Evolutionary conservation across 2,797 vertebrate species (phyloP).

Genomic region (Dromococcyx pavoninus): DNA sequence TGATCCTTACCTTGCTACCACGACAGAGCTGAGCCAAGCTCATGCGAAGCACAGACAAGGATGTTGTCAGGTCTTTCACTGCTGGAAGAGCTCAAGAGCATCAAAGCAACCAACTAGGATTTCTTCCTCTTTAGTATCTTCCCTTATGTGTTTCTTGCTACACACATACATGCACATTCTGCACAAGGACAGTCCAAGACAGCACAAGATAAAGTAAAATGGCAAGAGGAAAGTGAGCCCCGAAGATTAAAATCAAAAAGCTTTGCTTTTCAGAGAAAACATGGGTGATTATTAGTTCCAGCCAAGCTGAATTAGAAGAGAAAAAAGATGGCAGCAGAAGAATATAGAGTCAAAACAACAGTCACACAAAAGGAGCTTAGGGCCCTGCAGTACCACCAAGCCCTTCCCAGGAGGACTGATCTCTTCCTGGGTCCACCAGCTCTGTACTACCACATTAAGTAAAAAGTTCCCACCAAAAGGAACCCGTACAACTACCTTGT

Average conservation of each 20-base stretch:
- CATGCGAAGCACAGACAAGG: constrained; percentile 26
- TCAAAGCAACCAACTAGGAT: background rate
- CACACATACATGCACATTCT: background rate
- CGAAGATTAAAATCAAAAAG: background rate
- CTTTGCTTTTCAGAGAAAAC: background rate
- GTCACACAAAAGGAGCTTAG: background rate
- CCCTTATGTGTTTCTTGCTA: background rate
- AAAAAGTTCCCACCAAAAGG: background rate
- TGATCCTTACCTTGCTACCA: background rate
- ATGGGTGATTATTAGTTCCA: background rate
- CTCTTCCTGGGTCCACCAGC: background rate
- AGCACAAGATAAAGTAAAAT: background rate
- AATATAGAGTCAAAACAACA: background rate
- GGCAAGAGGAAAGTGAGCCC: background rate
- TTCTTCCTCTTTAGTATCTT: constrained; percentile 9
- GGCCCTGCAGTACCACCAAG: background rate
- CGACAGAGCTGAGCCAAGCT: background rate
- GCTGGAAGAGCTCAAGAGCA: constrained; percentile 11
- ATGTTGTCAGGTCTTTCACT: constrained; percentile 6
- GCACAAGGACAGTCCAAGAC: background rate
- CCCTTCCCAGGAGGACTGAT: background rate
- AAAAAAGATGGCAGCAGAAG: background rate
- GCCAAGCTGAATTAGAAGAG: background rate
- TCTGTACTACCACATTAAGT: background rate
- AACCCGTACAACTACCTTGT: background rate